Evolutionary conservation across 1,140 invertebrate genomes (phyloP).

Genomic region (Drosophila setifemur): DNA sequence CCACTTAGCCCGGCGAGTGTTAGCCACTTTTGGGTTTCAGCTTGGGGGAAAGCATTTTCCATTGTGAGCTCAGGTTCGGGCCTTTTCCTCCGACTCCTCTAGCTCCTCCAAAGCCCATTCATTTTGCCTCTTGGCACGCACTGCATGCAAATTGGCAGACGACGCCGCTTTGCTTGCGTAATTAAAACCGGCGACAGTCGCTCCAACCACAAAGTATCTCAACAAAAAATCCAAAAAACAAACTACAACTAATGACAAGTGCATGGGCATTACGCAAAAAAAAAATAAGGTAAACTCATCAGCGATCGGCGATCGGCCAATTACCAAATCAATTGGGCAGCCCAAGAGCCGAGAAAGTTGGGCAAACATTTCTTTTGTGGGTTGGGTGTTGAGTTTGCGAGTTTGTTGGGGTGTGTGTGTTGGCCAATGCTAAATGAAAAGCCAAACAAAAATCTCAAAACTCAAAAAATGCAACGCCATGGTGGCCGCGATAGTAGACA

Average conservation of each 20-base stretch:
- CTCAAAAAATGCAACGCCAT: constrained; percentile 14
- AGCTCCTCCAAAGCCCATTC: background rate
- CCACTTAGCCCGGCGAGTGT: constrained; percentile 15
- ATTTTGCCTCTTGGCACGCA: constrained; percentile 34
- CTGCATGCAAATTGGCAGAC: constrained; percentile 43
- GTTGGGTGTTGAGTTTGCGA: background rate
- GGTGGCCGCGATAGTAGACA: constrained; percentile 8
- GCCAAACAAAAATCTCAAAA: background rate
- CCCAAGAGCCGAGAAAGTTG: constrained; percentile 26
- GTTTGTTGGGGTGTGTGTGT: background rate
- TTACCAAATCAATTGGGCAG: constrained; percentile 35
- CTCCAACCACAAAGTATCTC: background rate
- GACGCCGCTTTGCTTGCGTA: constrained; percentile 26
- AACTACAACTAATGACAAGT: constrained; percentile 17
- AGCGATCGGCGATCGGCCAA: constrained; percentile 14
- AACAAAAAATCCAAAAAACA: background rate
- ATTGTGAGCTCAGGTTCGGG: constrained; percentile 33
- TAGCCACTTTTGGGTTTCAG: constrained; percentile 18
- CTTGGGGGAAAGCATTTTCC: constrained; percentile 34
- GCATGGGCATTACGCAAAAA: constrained; percentile 31
- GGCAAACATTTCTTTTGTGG: constrained; percentile 14
- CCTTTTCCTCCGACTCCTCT: constrained; percentile 16
- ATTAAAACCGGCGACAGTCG: constrained; percentile 35
- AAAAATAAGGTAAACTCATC: constrained; percentile 9
- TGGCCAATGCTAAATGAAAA: constrained; percentile 17